These are phyloP conservation scores for Hydrozoanthus tunicans DNA, from an alignment of 64 coral and sea anemone species.

Conservation along the genomic window DNA sequence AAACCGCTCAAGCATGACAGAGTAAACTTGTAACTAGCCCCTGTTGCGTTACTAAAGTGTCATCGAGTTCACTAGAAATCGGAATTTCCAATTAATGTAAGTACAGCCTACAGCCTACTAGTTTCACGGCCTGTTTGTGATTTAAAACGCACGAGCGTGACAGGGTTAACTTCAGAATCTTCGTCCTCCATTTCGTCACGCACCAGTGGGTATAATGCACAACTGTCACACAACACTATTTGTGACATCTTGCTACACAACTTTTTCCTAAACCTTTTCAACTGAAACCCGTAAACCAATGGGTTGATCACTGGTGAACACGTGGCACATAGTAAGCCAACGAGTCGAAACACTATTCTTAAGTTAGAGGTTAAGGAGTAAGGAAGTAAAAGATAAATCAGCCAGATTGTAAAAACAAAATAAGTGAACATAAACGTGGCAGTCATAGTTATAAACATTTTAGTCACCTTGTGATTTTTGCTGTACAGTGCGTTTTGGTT, in stretches of 20 bases:
- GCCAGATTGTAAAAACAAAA: neutral
- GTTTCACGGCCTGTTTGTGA: neutral
- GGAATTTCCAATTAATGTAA: no score
- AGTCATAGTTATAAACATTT: conserved; percentile 21
- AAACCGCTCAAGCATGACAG: no score
- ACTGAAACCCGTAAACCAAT: conserved; percentile 29
- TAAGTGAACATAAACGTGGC: neutral
- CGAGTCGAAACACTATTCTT: neutral
- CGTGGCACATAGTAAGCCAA: neutral
- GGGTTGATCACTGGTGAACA: conserved; percentile 17
- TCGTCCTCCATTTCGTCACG: conserved; percentile 30
- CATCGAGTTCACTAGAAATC: no score
- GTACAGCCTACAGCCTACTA: neutral
- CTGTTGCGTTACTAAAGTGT: no score
- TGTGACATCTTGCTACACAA: conserved; percentile 26
- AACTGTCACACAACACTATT: neutral
- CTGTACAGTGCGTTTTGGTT: conserved; percentile 1
- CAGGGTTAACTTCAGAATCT: neutral
- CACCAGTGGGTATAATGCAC: neutral
- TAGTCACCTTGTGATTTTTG: conserved; percentile 18
- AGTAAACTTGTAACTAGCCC: no score
- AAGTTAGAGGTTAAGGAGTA: no score
- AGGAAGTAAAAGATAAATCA: neutral
- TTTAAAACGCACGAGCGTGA: neutral
- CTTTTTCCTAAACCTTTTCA: conserved; percentile 43